Evolutionary conservation across 2,113 vertebrate genomes (phyloP), one percentile per base, ranked within the genome.

Genomic region (Seriola aureovittata): DNA sequence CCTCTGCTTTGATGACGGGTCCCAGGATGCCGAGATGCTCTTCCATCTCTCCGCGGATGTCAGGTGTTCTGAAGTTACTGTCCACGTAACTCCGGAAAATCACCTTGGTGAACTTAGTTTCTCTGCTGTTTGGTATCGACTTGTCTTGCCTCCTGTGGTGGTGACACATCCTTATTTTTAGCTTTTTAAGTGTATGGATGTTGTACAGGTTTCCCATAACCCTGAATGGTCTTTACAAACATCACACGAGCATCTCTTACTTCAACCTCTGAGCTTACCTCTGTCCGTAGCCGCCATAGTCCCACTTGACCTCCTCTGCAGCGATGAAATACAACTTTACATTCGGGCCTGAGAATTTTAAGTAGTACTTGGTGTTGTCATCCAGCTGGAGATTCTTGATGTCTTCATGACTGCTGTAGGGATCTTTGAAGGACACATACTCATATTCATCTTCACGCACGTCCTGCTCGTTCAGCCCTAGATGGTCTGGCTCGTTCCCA

Each of bases 1-100:
- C 96, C 89, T 99, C 97, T 4, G 97, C 97, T 87, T 95, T 96
- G 71, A 99, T 98, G 48, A 98, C 58, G 1, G 98, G 98, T 5
- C 98, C 98, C 42, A 99, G 95, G 86, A 99, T 96, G 36, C 98
- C 98, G 4, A 99, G 95, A 72, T 99, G 98, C 69, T 99, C 96
- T 23, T 96, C 93, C 5, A 96, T 90, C 87, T 99, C 97, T 0
- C 97, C 97, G 8, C 78, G 94, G 68, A 94, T 87, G 32, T 96
- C 94, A 21, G 92, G 96, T 11, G 76, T 94, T 0, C 57, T 96
- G 84, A 99, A 99, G 50, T 94, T 94, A 21, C 93, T 95, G 66
- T 99, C 97, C 48, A 95, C 85, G 74, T 98, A 99, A 75, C 96
- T 92, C 81, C 95, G 95, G 93, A 98, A 99, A 80, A 98, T 80